A percentile compares a stretch with the other conserved stretches of the same genome.
Conservation (phyloP, 2,888 invertebrate genomes). For the Lasioglossum calceatum region DNA sequence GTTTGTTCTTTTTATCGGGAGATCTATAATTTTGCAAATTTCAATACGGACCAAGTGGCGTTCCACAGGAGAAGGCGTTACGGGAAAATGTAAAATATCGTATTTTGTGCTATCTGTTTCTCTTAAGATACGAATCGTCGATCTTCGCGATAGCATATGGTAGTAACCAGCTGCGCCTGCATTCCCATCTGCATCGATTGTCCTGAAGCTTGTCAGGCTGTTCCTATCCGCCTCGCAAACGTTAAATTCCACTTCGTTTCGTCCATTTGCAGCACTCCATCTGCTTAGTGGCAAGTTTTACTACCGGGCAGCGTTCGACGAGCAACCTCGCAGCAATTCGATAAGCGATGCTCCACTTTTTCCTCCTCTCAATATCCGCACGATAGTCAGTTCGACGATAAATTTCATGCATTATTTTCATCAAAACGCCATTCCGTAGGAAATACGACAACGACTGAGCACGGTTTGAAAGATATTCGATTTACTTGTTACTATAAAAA, state of each 20-base stretch:
- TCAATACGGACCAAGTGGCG: not conserved
- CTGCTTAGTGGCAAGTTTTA: slow-evolving; percentile 50
- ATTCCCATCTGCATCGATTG: not conserved
- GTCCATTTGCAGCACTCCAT: slow-evolving; percentile 11
- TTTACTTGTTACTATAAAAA: slow-evolving; percentile 12
- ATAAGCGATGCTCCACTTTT: slow-evolving; percentile 41
- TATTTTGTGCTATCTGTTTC: not conserved
- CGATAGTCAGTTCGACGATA: not conserved
- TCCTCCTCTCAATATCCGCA: slow-evolving; percentile 24
- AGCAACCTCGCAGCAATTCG: slow-evolving; percentile 33
- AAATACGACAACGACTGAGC: not conserved
- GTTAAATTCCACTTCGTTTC: slow-evolving; percentile 45
- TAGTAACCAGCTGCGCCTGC: not conserved
- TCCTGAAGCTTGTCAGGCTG: slow-evolving; percentile 1
- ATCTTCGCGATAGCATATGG: not conserved
- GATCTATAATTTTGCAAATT: not conserved
- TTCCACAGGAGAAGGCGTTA: not conserved
- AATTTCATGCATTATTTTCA: slow-evolving; percentile 40
- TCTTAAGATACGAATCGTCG: not conserved
- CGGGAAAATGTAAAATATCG: not conserved
- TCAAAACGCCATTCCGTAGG: slow-evolving; percentile 7
- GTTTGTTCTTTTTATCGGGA: not conserved
- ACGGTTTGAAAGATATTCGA: not conserved
- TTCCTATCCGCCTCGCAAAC: slow-evolving; percentile 11
- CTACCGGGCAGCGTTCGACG: slow-evolving; percentile 15